Conservation (phyloP, 2,888 invertebrate genomes). For the Phortica magna region DNA sequence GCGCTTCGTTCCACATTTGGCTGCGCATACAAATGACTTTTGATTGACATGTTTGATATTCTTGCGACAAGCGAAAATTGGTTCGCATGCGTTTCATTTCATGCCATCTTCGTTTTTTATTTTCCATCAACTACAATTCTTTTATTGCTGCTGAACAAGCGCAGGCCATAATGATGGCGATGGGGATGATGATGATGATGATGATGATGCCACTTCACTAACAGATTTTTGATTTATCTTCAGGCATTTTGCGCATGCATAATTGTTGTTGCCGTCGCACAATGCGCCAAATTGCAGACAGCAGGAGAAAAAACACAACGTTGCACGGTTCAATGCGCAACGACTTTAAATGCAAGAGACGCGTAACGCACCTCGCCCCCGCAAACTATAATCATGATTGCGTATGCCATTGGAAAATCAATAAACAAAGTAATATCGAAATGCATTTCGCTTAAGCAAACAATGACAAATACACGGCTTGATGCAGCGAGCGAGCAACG, state of each 20-base stretch:
- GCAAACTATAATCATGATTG: background rate
- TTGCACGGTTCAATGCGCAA: slow-evolving; percentile 65
- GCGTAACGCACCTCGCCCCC: slow-evolving; percentile 25
- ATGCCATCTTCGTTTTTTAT: slow-evolving; percentile 33
- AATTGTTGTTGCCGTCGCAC: background rate
- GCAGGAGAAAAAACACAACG: background rate
- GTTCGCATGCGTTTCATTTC: slow-evolving; percentile 35
- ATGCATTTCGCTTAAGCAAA: slow-evolving; percentile 42
- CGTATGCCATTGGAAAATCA: slow-evolving; percentile 37
- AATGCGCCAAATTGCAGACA: no score
- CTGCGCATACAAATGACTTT: slow-evolving; percentile 61
- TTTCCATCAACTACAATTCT: slow-evolving; percentile 59
- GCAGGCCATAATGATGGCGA: background rate
- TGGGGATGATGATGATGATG: no score
- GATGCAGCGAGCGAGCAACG: slow-evolving; percentile 4
- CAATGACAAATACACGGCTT: slow-evolving; percentile 45
- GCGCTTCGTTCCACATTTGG: slow-evolving; percentile 39
- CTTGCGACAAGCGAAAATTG: slow-evolving; percentile 67
- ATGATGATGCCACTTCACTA: no score
- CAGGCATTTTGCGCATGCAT: background rate
- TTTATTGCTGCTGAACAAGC: slow-evolving; percentile 38
- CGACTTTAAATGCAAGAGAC: slow-evolving; percentile 19
- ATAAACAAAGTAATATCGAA: slow-evolving; percentile 35
- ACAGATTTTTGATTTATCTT: background rate
- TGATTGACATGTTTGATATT: slow-evolving; percentile 71